Conservation (phyloP, 2,888 invertebrate genomes). For the Sclerodermus sp. region DNA sequence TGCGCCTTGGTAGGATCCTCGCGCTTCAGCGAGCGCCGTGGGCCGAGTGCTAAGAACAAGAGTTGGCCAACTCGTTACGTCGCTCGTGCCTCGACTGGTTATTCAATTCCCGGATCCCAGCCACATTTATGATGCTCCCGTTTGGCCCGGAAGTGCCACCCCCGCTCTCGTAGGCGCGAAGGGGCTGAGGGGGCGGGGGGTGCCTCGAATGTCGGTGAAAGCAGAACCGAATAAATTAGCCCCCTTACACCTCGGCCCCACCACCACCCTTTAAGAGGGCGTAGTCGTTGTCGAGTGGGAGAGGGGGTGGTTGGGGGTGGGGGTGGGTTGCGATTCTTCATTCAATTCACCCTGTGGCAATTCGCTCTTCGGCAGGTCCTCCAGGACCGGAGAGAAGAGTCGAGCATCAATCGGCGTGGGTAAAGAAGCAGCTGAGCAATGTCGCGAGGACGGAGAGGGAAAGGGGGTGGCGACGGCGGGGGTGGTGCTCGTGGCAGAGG, state of each 20-base stretch:
- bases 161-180: too few relatives aligned
- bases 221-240: not conserved
- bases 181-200: not conserved
- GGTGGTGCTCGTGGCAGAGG: too few relatives aligned
- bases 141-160: too few relatives aligned
- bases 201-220: conserved; percentile 2
- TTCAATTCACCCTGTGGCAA: conserved; percentile 8
- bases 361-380: not conserved
- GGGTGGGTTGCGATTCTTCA: too few relatives aligned
- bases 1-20: not conserved
- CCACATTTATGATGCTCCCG: conserved; percentile 8
- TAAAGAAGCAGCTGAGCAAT: too few relatives aligned
- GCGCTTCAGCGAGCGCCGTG: conserved; percentile 1
- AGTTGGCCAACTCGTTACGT: conserved; percentile 31
- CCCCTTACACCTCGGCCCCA: conserved; percentile 1
- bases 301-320: too few relatives aligned
- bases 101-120: conserved; percentile 17
- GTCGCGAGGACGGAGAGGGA: too few relatives aligned
- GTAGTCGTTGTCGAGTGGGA: too few relatives aligned
- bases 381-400: not conserved
- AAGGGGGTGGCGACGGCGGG: too few relatives aligned
- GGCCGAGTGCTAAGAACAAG: conserved; percentile 24
- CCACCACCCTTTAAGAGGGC: conserved; percentile 3
- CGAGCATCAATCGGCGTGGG: too few relatives aligned
- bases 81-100: conserved; percentile 20